These are phyloP conservation scores for Drosophila pseudoananassae DNA, from an alignment of 1,140 invertebrate species.

Conservation along the genomic window DNA sequence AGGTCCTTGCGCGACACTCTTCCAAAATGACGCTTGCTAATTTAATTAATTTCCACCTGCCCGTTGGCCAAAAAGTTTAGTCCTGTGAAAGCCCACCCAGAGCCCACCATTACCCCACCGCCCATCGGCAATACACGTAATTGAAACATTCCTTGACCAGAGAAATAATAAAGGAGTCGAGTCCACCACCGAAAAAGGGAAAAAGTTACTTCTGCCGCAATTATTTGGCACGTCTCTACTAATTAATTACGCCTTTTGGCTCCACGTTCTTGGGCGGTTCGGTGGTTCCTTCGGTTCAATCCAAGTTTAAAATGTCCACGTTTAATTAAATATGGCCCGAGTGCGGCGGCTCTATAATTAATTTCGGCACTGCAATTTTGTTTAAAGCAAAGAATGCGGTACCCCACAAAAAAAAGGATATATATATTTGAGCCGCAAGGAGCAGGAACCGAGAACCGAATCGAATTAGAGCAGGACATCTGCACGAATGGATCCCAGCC, in stretches of 20 bases:
- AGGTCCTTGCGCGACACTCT: slow-evolving; percentile 70
- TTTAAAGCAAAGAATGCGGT: slow-evolving; percentile 74
- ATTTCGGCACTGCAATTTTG: slow-evolving; percentile 80
- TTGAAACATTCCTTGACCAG: slow-evolving; percentile 78
- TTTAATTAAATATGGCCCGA: slow-evolving; percentile 77
- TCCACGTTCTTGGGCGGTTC: slow-evolving; percentile 40
- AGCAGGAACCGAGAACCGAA: slow-evolving; percentile 31
- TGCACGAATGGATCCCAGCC: slow-evolving; percentile 41
- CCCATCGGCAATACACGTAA: slow-evolving; percentile 67
- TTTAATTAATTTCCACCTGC: slow-evolving; percentile 79
- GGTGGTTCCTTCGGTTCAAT: slow-evolving; percentile 6
- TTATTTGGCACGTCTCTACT: slow-evolving; percentile 79
- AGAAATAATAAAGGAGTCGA: slow-evolving; percentile 66
- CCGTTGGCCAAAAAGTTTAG: slow-evolving; percentile 50
- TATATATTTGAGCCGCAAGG: slow-evolving; percentile 1
- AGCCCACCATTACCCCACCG: not conserved
- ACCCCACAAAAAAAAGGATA: slow-evolving; percentile 26
- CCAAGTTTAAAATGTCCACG: slow-evolving; percentile 75
- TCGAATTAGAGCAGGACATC: slow-evolving; percentile 67
- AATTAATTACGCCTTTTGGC: slow-evolving; percentile 81
- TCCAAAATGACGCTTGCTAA: slow-evolving; percentile 76
- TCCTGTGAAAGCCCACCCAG: not conserved
- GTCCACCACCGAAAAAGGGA: slow-evolving; percentile 41
- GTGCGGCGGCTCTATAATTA: slow-evolving; percentile 71
- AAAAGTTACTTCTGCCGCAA: slow-evolving; percentile 78